Percentiles rank a stretch among this genome's conserved stretches.
Conservation (phyloP, 2,797 vertebrate species). For the Carduelis carduelis region DNA sequence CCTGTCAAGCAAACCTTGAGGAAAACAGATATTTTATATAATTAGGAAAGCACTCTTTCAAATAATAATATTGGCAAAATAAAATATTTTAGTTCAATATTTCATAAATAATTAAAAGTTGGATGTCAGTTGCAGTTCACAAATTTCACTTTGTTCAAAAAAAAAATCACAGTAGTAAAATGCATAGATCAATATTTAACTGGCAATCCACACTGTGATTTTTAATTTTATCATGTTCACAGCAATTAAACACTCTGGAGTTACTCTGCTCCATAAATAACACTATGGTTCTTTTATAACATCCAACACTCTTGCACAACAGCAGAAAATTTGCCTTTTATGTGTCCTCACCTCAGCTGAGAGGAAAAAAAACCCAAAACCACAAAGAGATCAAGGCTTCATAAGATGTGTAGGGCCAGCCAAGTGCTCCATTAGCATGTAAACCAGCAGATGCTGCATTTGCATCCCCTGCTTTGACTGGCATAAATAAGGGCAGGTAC, state of each 20-base stretch:
- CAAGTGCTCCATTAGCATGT: background rate
- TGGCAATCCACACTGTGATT: background rate
- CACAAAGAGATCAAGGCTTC: background rate
- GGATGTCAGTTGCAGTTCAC: conserved; percentile 13
- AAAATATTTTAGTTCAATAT: conserved; percentile 17
- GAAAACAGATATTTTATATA: conserved; percentile 30
- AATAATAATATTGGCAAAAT: background rate
- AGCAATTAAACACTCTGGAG: conserved; percentile 26
- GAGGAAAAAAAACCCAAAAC: background rate
- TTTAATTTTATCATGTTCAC: background rate
- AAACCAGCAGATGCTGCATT: background rate
- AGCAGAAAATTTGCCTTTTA: background rate
- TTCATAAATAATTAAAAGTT: conserved; percentile 2
- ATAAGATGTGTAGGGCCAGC: background rate
- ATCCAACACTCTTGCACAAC: background rate
- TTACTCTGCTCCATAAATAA: conserved; percentile 1
- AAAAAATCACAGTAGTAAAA: background rate
- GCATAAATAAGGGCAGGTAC: conserved; percentile 46
- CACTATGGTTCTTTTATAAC: background rate
- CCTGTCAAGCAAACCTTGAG: background rate
- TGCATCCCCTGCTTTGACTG: background rate
- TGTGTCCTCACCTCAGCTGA: background rate
- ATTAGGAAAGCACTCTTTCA: conserved; percentile 39
- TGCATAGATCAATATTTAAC: background rate
- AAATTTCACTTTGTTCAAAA: conserved; percentile 15